Base-by-base conservation (phyloP, 2,113 vertebrate species). In the Podilymbus podiceps region DNA sequence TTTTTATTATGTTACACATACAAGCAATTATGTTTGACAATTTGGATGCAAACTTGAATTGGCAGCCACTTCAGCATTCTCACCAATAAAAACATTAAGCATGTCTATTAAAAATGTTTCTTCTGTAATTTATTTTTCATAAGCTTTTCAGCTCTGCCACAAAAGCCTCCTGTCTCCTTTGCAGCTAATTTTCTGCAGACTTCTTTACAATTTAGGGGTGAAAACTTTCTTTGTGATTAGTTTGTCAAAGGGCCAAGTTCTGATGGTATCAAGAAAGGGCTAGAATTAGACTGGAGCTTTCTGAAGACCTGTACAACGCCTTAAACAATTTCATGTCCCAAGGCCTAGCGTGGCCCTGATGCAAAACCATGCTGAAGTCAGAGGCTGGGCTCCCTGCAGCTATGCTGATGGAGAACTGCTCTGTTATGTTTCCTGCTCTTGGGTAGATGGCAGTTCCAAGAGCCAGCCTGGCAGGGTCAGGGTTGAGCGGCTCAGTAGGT, bases 21-120 rank as follows among this genome's bases (percentile, higher is more conserved):
- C 68, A 97, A 94, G 95, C 79, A 96, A 97, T 97, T 97, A 97
- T 31, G 75, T 79, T 94, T 97, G 97, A 93, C 96, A 97, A 75
- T 97, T 95, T 92, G 77, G 74, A 96, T 95, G 78, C 50, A 83
- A 94, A 93, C 72, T 95, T 88, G 84, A 96, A 89, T 96, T 97
- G 97, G 82, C 95, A 97, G 78, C 46, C 80, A 81, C 87, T 96
- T 95, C 25, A 73, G 78, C 24, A 28, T 95, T 93, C 93, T 95
- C 91, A 84, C 85, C 40, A 96, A 88, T 92, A 92, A 97, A 97
- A 97, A 89, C 80, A 97, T 96, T 95, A 93, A 93, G n/a, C 53
- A 66, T 72, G 63, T 94, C 81, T 97, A 85, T 96, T 97, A 95
- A 97, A 95, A 95, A 93, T 30, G 15, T 71, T 96, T 86, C 62